phyloP scores from a whole-genome alignment of 2,113 vertebrate genomes.

The Hydropotes inermis region DNA sequence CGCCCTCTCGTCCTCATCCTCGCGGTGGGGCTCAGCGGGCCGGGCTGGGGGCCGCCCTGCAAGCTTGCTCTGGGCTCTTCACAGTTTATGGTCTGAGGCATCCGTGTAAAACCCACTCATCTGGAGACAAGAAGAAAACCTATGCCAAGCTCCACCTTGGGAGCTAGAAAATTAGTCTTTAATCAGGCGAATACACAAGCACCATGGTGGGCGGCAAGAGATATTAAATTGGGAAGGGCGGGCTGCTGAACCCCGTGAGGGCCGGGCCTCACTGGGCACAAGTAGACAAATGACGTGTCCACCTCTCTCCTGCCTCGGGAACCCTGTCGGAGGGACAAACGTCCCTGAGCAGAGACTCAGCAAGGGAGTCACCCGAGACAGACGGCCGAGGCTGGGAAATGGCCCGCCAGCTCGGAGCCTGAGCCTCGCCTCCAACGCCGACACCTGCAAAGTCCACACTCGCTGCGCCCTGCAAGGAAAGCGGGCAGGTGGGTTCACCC shows the following conservation, averaged over 20 bases:
- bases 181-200: not conserved
- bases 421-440: fast-evolving
- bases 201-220: not conserved
- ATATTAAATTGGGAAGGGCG: not conserved
- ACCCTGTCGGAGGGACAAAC: no score
- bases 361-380: not conserved
- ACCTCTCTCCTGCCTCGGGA: not conserved
- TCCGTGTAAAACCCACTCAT: not conserved
- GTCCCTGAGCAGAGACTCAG: not conserved
- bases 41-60: fast-evolving
- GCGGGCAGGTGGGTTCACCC: no score
- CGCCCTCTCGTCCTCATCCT: fast-evolving
- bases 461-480: not conserved
- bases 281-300: not conserved
- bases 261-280: not conserved
- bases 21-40: not conserved
- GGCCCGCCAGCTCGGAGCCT: not conserved
- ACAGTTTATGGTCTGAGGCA: fast-evolving
- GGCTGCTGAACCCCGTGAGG: not conserved
- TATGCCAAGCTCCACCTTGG: not conserved
- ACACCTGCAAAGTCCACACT: not conserved
- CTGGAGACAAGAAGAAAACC: not conserved
- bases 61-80: not conserved
- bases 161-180: not conserved
- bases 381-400: fast-evolving